phyloP scores from a whole-genome alignment of 2,797 vertebrate genomes.

The Tauraco hartlaubi region DNA sequence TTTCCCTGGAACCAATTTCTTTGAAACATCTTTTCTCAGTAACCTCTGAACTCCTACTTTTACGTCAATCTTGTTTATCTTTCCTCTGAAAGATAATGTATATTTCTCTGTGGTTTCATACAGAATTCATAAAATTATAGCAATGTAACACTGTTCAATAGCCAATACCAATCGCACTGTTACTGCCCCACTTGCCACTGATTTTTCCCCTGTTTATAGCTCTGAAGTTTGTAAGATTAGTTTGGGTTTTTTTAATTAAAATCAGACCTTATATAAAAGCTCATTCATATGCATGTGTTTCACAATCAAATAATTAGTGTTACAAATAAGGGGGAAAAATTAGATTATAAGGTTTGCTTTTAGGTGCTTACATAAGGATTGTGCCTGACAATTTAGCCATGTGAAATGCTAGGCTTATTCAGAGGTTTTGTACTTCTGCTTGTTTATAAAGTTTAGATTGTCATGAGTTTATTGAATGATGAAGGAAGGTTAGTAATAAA shows the following conservation, averaged over 20 bases:
- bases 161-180: background rate
- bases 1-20: background rate
- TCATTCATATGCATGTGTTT: slow-evolving; percentile 30
- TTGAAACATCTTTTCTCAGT: background rate
- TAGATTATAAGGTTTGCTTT: slow-evolving; percentile 4
- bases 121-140: background rate
- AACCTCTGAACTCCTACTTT: background rate
- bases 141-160: background rate
- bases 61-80: background rate
- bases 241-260: background rate
- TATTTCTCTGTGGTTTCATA: background rate
- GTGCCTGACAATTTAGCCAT: background rate
- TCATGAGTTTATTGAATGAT: background rate
- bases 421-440: background rate
- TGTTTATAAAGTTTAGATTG: background rate
- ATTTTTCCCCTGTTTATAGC: background rate
- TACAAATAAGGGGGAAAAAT: background rate
- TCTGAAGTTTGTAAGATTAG: background rate
- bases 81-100: background rate
- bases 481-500: background rate
- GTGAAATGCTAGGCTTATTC: background rate
- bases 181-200: background rate
- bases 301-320: slow-evolving; percentile 4
- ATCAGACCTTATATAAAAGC: background rate
- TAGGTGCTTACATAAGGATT: background rate